Conservation (phyloP, 2,888 invertebrate genomes). For the Drosophila melanosoma region DNA sequence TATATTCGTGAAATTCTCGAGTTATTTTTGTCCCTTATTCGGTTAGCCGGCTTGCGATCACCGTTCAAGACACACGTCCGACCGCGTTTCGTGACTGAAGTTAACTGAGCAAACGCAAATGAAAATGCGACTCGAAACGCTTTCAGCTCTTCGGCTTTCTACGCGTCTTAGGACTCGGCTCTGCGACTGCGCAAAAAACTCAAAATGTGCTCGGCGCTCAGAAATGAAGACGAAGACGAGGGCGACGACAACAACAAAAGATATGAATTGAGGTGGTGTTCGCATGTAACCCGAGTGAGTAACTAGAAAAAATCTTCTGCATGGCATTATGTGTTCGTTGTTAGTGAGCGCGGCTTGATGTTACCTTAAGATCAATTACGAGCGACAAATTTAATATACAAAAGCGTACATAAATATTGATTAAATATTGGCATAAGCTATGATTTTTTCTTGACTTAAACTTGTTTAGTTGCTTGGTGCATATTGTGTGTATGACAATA, state of each 20-base stretch:
- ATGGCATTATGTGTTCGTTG: neutral
- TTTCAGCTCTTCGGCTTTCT: constrained; percentile 34
- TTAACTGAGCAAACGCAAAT: constrained; percentile 79
- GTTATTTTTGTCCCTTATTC: constrained; percentile 18
- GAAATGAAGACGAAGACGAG: constrained; percentile 24
- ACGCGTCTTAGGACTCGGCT: constrained; percentile 4
- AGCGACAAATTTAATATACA: neutral
- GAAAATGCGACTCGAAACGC: constrained; percentile 37
- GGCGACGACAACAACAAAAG: constrained; percentile 15
- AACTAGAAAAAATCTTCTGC: neutral
- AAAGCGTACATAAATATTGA: neutral
- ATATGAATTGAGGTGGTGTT: constrained; percentile 25
- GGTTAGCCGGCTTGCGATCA: constrained; percentile 21
- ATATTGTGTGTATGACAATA: too few species aligned
- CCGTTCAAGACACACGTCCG: constrained; percentile 74
- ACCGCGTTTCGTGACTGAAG: constrained; percentile 83
- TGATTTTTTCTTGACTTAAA: neutral
- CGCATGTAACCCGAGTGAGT: constrained; percentile 29
- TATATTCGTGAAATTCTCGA: constrained; percentile 44
- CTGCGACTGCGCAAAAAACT: constrained; percentile 56
- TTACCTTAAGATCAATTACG: constrained; percentile 3
- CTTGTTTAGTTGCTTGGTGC: neutral
- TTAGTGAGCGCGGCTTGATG: neutral
- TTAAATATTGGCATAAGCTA: neutral
- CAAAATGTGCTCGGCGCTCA: constrained; percentile 35